Evolutionary conservation across 1,140 invertebrate species (phyloP).

Genomic region (Ladona fulva): DNA sequence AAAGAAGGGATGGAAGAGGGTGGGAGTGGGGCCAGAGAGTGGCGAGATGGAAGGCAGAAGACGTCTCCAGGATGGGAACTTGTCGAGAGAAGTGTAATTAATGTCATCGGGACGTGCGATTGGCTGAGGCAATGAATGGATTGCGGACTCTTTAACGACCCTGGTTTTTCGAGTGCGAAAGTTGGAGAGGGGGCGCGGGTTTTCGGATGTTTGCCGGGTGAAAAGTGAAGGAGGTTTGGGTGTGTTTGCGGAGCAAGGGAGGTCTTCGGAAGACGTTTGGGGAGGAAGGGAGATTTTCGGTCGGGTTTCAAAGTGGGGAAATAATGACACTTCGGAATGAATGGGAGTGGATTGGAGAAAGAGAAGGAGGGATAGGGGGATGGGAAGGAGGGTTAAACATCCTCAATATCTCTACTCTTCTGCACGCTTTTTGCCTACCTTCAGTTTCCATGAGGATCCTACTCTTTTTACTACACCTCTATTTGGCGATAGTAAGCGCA

Average conservation of each 20-base stretch:
- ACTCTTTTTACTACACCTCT: too few relatives aligned
- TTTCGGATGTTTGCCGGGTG: not conserved
- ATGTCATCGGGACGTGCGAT: constrained; percentile 6
- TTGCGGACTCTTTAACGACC: not conserved
- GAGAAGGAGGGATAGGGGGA: not conserved
- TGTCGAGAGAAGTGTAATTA: not conserved
- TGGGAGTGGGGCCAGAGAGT: not conserved
- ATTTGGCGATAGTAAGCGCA: too few relatives aligned
- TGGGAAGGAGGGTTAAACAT: not conserved
- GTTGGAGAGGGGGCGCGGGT: not conserved
- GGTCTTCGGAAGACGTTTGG: not conserved
- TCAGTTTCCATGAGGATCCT: too few relatives aligned
- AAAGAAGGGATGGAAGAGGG: not conserved
- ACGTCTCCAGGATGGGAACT: not conserved
- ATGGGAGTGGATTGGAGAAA: not conserved
- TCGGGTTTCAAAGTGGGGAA: not conserved
- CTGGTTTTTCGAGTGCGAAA: not conserved
- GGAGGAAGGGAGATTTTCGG: not conserved
- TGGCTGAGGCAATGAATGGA: constrained; percentile 3
- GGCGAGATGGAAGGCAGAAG: not conserved
- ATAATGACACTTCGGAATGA: not conserved
- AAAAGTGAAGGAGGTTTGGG: not conserved
- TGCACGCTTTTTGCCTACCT: too few relatives aligned
- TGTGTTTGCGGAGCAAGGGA: not conserved
- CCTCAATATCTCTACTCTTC: too few relatives aligned